Base-by-base conservation (phyloP, 2,888 invertebrate species). In the Trisateles emortualis region DNA sequence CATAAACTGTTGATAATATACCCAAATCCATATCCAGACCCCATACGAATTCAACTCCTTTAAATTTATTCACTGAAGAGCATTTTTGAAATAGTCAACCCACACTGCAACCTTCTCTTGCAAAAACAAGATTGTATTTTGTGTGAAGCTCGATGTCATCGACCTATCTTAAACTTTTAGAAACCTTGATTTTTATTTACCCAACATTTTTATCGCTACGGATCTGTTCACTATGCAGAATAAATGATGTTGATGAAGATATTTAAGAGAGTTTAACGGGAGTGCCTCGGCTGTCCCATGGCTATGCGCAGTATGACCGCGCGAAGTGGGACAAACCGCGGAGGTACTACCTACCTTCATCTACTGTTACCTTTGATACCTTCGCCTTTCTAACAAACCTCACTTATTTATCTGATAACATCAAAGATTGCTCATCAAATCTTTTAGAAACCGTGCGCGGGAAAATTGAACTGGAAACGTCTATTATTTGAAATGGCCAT, bases 361-460 rank as follows among this genome's bases (percentile, higher is more conserved):
- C 76, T 83, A 85, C 81, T 83, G 84, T 87, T 83, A 80, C 85
- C 81, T 79, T 74, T 82, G 79, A 80, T 81, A 81, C 85, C 80
- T 78, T 79, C 76, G 77, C 84, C 86, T 88, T 88, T 87, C 86
- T 84, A 87, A 68, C 70, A 49, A 54, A 55, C 63, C 51, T 68
- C 55, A 44, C 49, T 62, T 62, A 68, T 70, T 70, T 68, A 66
- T 46, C 59, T 68, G 72, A 72, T 72, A 72, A 62, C 42, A 72
- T 72, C 72, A 60, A 36, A 62, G 67, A 69, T 71, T 67, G 54
- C 44, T 22, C 41, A 42, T 67, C 61, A 61, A 65, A 63, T 59
- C 54, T 36, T 36, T 57, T 57, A 35, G 46, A 58, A 65, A 58
- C 33, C 29, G 43, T 49, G 49, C 40, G 35, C 22, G 32, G 41